Conservation (phyloP, 2,113 vertebrate genomes). For the Lamprologus sp. region DNA sequence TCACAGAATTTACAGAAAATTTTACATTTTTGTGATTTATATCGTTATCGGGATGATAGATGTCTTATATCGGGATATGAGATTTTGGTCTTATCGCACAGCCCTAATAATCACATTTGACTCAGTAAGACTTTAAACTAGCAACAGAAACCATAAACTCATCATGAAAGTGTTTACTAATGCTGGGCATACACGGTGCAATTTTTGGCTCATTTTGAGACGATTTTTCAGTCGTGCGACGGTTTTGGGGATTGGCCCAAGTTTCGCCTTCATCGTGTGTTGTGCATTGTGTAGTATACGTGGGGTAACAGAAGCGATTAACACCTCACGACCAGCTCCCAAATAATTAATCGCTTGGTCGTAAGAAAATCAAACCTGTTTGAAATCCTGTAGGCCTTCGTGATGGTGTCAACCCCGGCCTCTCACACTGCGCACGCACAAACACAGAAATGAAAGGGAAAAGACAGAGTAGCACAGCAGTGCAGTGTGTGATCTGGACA, state of each 20-base stretch:
- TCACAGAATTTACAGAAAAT: no score
- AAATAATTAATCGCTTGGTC: not conserved
- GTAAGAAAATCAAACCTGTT: not conserved
- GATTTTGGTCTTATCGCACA: no score
- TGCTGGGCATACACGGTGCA: not conserved
- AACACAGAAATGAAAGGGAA: not conserved
- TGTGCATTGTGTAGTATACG: not conserved
- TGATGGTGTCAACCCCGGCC: not conserved
- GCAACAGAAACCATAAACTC: not conserved
- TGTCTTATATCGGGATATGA: no score
- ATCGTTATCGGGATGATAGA: no score
- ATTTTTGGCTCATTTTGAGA: not conserved
- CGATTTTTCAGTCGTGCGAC: not conserved
- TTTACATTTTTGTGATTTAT: no score
- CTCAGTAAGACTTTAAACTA: not conserved
- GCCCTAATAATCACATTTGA: not conserved
- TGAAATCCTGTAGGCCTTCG: not conserved
- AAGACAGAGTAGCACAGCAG: accelerated
- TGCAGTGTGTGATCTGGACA: accelerated
- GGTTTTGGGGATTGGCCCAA: not conserved
- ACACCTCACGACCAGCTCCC: not conserved
- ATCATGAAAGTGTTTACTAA: not conserved
- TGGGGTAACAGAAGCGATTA: not conserved
- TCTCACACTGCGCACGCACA: no score
- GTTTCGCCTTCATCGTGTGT: not conserved